Evolutionary conservation across 2,888 invertebrate species (phyloP).

Genomic region (Leptarthrus brevirostris): DNA sequence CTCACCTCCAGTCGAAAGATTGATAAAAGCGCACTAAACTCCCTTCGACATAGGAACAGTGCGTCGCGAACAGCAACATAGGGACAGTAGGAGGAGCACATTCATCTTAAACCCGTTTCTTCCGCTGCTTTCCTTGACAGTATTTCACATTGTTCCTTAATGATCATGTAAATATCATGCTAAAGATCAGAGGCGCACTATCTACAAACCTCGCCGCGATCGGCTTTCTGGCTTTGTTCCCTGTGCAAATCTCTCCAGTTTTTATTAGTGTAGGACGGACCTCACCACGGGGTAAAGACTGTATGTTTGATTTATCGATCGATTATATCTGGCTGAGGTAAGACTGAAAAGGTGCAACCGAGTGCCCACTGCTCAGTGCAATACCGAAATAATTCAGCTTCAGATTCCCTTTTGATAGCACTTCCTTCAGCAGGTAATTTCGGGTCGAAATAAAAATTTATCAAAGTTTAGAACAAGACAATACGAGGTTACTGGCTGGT

Average conservation of each 20-base stretch:
- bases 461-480: slow-evolving; percentile 35
- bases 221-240: slow-evolving; percentile 35
- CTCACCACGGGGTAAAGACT: slow-evolving; percentile 45
- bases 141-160: slow-evolving; percentile 44
- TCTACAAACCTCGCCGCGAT: slow-evolving; percentile 12
- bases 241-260: slow-evolving; percentile 4
- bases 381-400: slow-evolving; percentile 18
- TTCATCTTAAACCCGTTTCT: background rate
- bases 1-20: slow-evolving; percentile 19
- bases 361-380: slow-evolving; percentile 1
- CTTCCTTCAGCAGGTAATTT: slow-evolving; percentile 4
- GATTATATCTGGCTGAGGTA: slow-evolving; percentile 29
- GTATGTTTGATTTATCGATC: slow-evolving; percentile 46
- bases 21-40: slow-evolving; percentile 2
- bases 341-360: slow-evolving; percentile 34
- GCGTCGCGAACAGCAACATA: background rate
- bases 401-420: background rate
- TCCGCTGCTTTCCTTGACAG: slow-evolving; percentile 10
- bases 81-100: slow-evolving; percentile 35
- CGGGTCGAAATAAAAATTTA: slow-evolving; percentile 8
- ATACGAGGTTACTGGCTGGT: background rate
- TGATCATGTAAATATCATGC: slow-evolving; percentile 48
- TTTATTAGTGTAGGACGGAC: slow-evolving; percentile 44
- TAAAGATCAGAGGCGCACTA: slow-evolving; percentile 46
- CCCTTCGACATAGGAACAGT: background rate